phyloP scores from a whole-genome alignment of 2,888 invertebrate genomes.

The Nephrocerus scutellatus region DNA sequence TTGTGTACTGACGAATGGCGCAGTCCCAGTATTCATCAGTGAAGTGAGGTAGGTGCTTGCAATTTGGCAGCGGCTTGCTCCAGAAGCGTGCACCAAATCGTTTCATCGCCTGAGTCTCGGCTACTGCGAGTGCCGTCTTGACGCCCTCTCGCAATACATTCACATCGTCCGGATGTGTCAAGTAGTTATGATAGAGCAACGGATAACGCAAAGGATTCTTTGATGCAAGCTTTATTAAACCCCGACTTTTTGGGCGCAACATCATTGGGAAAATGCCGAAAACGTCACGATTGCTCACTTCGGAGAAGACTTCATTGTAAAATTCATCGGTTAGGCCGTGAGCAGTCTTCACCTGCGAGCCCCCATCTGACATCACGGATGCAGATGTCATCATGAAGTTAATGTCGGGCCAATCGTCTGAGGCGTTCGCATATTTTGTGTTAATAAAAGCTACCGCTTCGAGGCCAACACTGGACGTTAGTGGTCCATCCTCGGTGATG shows the following conservation, averaged over 20 bases:
- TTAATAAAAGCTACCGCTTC: conserved; percentile 84
- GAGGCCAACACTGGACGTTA: conserved; percentile 79
- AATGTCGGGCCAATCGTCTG: conserved; percentile 87
- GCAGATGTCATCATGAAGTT: conserved; percentile 84
- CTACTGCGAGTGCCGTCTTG: conserved; percentile 75
- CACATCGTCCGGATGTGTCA: conserved; percentile 80
- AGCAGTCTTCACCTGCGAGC: conserved; percentile 68
- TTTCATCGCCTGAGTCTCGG: conserved; percentile 70
- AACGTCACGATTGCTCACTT: conserved; percentile 67
- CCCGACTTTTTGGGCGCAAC: conserved; percentile 79
- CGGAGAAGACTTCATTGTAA: conserved; percentile 66
- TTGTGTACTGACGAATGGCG: conserved; percentile 72
- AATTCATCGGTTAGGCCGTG: conserved; percentile 77
- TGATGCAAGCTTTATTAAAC: conserved; percentile 65
- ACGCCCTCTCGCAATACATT: conserved; percentile 77
- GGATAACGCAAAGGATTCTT: conserved; percentile 74
- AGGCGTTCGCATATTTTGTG: conserved; percentile 78
- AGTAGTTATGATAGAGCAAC: conserved; percentile 82
- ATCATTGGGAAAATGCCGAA: conserved; percentile 84
- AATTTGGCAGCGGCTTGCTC: conserved; percentile 69
- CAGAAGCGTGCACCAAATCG: conserved; percentile 73
- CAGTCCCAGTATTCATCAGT: conserved; percentile 88
- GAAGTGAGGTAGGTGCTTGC: conserved; percentile 66
- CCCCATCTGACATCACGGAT: conserved; percentile 78
- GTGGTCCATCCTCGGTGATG: conserved; percentile 75